Conservation (phyloP, 1,140 invertebrate species). For the Drosophila hydei region DNA sequence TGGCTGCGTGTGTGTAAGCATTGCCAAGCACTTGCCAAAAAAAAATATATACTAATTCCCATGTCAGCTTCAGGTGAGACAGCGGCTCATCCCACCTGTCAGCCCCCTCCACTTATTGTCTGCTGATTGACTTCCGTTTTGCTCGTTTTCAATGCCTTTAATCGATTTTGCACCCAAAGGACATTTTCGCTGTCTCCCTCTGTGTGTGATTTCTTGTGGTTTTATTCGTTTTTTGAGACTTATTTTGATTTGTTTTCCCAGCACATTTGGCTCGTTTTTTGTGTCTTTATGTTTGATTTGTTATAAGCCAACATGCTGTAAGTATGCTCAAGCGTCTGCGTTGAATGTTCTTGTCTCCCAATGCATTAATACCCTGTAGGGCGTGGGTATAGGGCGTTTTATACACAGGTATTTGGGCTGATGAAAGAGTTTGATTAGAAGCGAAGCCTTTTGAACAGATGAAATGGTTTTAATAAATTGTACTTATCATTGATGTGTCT, state of each 20-base stretch:
- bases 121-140: conserved; percentile 80
- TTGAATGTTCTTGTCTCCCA: conserved; percentile 45
- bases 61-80: conserved; percentile 61
- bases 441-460: too few relatives aligned
- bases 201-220: conserved; percentile 72
- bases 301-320: conserved; percentile 20
- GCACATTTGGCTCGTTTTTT: conserved; percentile 30
- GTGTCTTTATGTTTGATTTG: conserved; percentile 16
- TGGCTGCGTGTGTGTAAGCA: too few relatives aligned
- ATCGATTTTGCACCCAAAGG: conserved; percentile 83
- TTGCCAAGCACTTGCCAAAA: too few relatives aligned
- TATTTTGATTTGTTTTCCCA: conserved; percentile 71
- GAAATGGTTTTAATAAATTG: too few relatives aligned
- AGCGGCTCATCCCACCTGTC: conserved; percentile 4
- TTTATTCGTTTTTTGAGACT: conserved; percentile 38
- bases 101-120: conserved; percentile 14
- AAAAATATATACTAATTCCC: conserved; percentile 63
- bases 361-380: background rate
- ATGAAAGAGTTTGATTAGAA: too few relatives aligned
- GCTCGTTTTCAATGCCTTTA: conserved; percentile 58
- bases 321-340: conserved; percentile 53
- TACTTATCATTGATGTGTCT: too few relatives aligned
- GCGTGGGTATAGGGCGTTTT: background rate
- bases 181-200: conserved; percentile 63
- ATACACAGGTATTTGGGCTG: background rate